Evolutionary conservation across 2,888 invertebrate genomes (phyloP), one percentile per base, ranked within the genome.

Genomic region (Metacarcinus magister): DNA sequence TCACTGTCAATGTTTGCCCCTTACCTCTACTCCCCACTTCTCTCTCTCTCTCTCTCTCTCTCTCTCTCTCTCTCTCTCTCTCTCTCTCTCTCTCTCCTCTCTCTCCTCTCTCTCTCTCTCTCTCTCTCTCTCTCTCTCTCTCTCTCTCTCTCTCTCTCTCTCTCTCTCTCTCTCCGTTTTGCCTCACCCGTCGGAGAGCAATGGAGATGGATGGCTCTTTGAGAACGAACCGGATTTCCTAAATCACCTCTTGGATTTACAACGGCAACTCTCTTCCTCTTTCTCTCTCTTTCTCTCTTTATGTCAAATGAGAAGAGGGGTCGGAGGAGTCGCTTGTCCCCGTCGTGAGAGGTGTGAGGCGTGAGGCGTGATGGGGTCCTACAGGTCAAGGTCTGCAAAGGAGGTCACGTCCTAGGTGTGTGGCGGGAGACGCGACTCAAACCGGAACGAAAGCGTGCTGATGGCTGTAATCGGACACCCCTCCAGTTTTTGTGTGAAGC

Each of bases 391-490:
- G 75, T 75, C 75, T 75, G 10, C 75, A 23, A 75, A 75, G 75
- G 28, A 75, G 75, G 75, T 28, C 75, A 75, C n/a, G 28, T 75
- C 60, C 19, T 23, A 19, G 19, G 75, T 75, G 75, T 75, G 75
- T 75, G n/a, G 75, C 16, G 23, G 60, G 60, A 54, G 60, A 67
- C 19, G 23, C 4, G 19, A n/a, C 75, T 75, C 75, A 75, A 75
- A 28, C 75, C 75, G 75, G 75, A 75, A 75, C 75, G 75, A 75
- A 75, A 75, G 75, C 75, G 75, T 75, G 75, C 8, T 75, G 75
- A 75, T 75, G 75, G 75, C 28, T 75, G 75, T 75, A 75, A 75
- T 75, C 75, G 75, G 75, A 28, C 28, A 75, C 75, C 75, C 75
- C 75, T 75, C 28, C 75, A 75, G n/a, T 75, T 75, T 75, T 75